A percentile compares a stretch with the other conserved stretches of the same genome.
Evolutionary conservation across 2,797 vertebrate genomes (phyloP).

Genomic region (Catostomus latipinnis): DNA sequence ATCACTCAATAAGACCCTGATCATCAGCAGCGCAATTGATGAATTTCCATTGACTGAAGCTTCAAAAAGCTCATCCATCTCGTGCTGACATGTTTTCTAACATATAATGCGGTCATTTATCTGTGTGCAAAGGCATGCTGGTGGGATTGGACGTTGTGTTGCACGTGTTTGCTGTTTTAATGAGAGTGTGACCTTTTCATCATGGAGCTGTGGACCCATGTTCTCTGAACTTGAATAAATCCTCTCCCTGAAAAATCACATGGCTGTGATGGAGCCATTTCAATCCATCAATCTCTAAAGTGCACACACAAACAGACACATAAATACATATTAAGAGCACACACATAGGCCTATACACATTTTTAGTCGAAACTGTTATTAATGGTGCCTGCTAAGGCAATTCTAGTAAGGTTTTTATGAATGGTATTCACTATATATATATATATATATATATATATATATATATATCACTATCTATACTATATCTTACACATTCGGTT

Average conservation of each 20-base stretch:
- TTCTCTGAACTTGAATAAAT: slow-evolving; percentile 53
- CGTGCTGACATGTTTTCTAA: slow-evolving; percentile 30
- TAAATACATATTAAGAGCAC: background rate
- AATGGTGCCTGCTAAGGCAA: too few relatives aligned
- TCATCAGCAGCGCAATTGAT: slow-evolving; percentile 48
- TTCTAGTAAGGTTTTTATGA: too few relatives aligned
- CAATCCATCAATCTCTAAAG: slow-evolving; percentile 41
- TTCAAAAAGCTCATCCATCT: slow-evolving; percentile 42
- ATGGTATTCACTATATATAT: too few relatives aligned
- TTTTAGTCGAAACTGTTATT: too few relatives aligned
- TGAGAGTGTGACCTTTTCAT: slow-evolving; percentile 57
- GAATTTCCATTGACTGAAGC: background rate
- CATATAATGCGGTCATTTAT: slow-evolving; percentile 17
- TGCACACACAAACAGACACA: slow-evolving; percentile 13
- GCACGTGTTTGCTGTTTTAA: slow-evolving; percentile 39
- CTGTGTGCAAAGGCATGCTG: slow-evolving; percentile 20
- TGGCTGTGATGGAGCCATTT: slow-evolving; percentile 5
- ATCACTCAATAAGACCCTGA: slow-evolving; percentile 36
- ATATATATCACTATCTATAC: too few relatives aligned
- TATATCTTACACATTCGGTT: background rate
- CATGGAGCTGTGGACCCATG: slow-evolving; percentile 20
- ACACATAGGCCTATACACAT: too few relatives aligned
- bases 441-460: too few relatives aligned
- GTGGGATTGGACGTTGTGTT: slow-evolving; percentile 26
- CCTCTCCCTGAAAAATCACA: slow-evolving; percentile 32